A percentile compares a stretch with the other conserved stretches of the same genome.
Evolutionary conservation across 2,888 invertebrate genomes (phyloP).

Genomic region (Synanthedon vespiformis): DNA sequence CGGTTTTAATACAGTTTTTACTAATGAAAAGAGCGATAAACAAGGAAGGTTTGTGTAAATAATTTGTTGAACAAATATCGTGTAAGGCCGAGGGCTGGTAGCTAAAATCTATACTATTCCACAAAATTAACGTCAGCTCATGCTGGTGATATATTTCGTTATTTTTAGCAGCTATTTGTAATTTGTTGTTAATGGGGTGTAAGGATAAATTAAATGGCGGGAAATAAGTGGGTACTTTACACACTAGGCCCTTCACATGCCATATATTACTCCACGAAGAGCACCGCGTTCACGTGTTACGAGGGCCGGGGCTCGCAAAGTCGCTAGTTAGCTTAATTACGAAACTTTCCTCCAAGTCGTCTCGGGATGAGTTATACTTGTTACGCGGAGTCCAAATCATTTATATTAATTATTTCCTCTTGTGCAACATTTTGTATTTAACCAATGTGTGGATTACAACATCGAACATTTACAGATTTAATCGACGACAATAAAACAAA

Average conservation of each 20-base stretch:
- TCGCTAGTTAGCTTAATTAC: conserved; percentile 6
- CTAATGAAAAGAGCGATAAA: no score
- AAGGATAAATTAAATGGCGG: background rate
- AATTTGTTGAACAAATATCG: no score
- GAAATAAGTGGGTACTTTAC: background rate
- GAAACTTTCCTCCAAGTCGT: conserved; percentile 5
- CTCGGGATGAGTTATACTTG: conserved; percentile 5
- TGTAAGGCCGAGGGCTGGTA: no score
- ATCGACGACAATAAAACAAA: no score
- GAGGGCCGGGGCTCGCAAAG: background rate
- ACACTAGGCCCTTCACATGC: background rate
- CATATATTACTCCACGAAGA: background rate
- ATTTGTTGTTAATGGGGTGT: background rate
- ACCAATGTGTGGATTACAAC: no score
- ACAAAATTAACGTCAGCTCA: no score
- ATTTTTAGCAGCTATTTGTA: background rate
- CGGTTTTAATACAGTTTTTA: no score
- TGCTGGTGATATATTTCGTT: no score
- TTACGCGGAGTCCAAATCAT: conserved; percentile 4
- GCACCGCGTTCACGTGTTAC: conserved; percentile 1
- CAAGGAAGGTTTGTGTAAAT: no score
- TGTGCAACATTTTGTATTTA: background rate
- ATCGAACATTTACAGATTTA: no score
- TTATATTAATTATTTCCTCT: conserved; percentile 6
- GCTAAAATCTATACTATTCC: no score